Evolutionary conservation across 1,140 invertebrate genomes (phyloP).

Genomic region (Ylistrum balloti): DNA sequence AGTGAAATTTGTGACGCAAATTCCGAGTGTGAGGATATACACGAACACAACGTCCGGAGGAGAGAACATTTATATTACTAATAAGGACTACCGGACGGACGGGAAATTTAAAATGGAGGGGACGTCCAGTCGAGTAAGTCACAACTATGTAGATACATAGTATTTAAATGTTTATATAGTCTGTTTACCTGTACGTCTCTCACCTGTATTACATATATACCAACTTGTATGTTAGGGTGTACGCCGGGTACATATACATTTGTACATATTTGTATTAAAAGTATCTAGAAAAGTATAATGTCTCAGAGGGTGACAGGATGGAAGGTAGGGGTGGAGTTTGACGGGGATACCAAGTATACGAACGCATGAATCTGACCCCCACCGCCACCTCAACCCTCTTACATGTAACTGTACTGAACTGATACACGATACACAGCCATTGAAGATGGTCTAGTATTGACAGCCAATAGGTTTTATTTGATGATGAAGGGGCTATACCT

Average conservation of each 20-base stretch:
- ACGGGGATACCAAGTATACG: no score
- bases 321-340: no score
- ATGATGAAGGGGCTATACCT: no score
- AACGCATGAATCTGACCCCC: no score
- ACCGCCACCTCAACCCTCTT: no score
- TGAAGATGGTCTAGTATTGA: no score
- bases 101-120: background rate
- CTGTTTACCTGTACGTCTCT: background rate
- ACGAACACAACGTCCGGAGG: background rate
- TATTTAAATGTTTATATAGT: background rate
- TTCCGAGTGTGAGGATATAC: background rate
- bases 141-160: background rate
- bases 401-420: no score
- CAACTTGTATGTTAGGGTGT: background rate
- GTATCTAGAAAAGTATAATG: no score
- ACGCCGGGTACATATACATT: background rate
- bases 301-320: no score
- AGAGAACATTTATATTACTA: background rate
- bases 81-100: background rate
- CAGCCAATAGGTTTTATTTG: no score
- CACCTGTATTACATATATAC: background rate
- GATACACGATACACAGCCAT: no score
- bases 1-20: background rate
- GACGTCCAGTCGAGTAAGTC: background rate
- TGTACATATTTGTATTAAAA: no score